phyloP scores from a whole-genome alignment of 2,797 vertebrate species.

The Lycodopsis pacificus region DNA sequence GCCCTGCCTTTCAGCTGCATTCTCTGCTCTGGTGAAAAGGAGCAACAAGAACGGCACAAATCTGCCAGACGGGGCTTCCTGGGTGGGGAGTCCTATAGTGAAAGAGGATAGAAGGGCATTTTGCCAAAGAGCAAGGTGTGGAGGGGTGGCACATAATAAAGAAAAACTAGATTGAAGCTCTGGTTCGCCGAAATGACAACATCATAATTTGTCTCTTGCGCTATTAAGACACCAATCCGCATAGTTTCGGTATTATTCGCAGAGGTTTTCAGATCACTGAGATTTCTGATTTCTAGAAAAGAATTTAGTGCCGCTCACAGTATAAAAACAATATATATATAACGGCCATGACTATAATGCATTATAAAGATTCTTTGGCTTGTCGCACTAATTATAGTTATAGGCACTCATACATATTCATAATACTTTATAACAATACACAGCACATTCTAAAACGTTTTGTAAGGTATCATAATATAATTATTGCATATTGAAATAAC shows the following conservation, averaged over 20 bases:
- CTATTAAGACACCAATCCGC: neutral
- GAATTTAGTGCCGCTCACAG: neutral
- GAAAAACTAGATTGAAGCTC: neutral
- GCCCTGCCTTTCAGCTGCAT: constrained; percentile 81
- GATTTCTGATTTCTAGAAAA: neutral
- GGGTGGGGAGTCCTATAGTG: constrained; percentile 57
- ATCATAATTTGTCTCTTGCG: constrained; percentile 5
- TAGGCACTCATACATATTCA: neutral
- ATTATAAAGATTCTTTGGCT: neutral
- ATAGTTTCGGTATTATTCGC: neutral
- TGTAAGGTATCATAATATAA: too few species aligned
- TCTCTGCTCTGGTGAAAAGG: constrained; percentile 75
- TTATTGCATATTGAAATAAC: too few species aligned
- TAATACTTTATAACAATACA: neutral
- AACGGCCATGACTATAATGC: neutral
- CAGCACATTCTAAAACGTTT: neutral
- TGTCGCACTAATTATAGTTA: neutral
- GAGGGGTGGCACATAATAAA: constrained; percentile 26
- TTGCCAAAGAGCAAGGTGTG: constrained; percentile 52
- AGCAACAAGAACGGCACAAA: constrained; percentile 80
- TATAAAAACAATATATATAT: neutral
- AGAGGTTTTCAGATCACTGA: neutral
- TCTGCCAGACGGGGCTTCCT: constrained; percentile 72
- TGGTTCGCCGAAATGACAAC: neutral
- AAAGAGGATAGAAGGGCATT: constrained; percentile 46